Evolutionary conservation across 1,140 invertebrate species (phyloP), one percentile per base, ranked within the genome.

Genomic region (Helicoverpa armigera): DNA sequence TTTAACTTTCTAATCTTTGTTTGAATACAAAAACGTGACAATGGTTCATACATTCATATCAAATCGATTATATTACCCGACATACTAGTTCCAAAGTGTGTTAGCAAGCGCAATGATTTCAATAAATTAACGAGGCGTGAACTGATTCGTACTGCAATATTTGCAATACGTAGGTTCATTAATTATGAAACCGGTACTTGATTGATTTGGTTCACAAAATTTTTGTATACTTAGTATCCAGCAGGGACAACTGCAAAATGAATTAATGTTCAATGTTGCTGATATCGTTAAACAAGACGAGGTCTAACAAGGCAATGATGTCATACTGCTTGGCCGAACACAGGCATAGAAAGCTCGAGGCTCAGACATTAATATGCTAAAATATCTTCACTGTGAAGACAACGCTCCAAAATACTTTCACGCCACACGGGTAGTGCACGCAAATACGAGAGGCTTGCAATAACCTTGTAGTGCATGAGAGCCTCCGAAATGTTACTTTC

Each of bases 401-500:
- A 88, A 84, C 89, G 88, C 83, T 90, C 85, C 87, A 85, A 92
- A 93, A 93, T 91, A 94, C 93, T 94, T 94, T 94, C 93, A 94
- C 91, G 86, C 87, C 87, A 89, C 79, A 88, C 86, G 81, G 78
- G 87, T 89, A 92, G 83, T 86, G 90, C 90, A 91, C 90, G 90
- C 88, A 86, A 91, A 90, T 86, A 86, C 81, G 80, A 85, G 82
- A 83, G 83, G 85, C 85, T 85, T 89, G 88, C 86, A 86, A 81
- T 89, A 91, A 90, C 86, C 87, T 90, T 89, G 85, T 79, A 67
- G 80, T 82, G 81, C 76, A 81, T 65, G 80, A 86, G 81, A 87
- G 82, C 86, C 88, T 88, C 86, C 82, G 43, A 82, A 73, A 84
- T 82, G 80, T 81, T 76, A 86, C 85, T 88, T 85, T 85, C 86